phyloP scores from a whole-genome alignment of 1,140 invertebrate genomes.

The Formica selysi region DNA sequence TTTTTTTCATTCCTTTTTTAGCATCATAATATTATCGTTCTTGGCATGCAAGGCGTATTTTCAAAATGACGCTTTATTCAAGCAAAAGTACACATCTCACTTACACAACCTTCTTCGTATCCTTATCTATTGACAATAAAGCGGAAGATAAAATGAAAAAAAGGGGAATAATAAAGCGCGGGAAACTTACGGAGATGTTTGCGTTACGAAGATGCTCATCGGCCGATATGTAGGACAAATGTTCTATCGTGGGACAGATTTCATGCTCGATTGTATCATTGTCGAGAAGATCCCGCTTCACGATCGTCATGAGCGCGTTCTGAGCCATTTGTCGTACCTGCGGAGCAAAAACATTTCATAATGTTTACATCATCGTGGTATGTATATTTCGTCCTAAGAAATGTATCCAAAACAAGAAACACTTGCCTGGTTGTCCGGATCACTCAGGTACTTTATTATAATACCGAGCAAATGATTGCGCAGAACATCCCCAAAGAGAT shows the following conservation, averaged over 20 bases:
- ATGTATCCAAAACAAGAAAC: background rate
- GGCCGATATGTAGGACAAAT: slow-evolving; percentile 78
- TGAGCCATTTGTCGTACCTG: slow-evolving; percentile 90
- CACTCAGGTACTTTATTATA: slow-evolving; percentile 88
- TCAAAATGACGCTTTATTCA: background rate
- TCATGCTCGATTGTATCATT: slow-evolving; percentile 88
- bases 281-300: slow-evolving; percentile 89
- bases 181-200: slow-evolving; percentile 85
- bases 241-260: slow-evolving; percentile 87
- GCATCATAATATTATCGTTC: background rate
- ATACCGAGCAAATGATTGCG: slow-evolving; percentile 88
- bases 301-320: slow-evolving; percentile 87
- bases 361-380: slow-evolving; percentile 9
- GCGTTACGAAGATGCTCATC: slow-evolving; percentile 85
- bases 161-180: slow-evolving; percentile 19
- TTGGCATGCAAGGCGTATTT: background rate
- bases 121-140: background rate
- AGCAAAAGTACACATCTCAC: background rate
- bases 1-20: background rate
- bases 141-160: slow-evolving; percentile 1
- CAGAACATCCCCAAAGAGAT: slow-evolving; percentile 80
- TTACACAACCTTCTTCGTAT: background rate
- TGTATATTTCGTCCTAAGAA: slow-evolving; percentile 4
- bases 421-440: slow-evolving; percentile 88
- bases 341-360: background rate